phyloP scores from a whole-genome alignment of 2,797 vertebrate species.

The Tolypeutes matacus region DNA sequence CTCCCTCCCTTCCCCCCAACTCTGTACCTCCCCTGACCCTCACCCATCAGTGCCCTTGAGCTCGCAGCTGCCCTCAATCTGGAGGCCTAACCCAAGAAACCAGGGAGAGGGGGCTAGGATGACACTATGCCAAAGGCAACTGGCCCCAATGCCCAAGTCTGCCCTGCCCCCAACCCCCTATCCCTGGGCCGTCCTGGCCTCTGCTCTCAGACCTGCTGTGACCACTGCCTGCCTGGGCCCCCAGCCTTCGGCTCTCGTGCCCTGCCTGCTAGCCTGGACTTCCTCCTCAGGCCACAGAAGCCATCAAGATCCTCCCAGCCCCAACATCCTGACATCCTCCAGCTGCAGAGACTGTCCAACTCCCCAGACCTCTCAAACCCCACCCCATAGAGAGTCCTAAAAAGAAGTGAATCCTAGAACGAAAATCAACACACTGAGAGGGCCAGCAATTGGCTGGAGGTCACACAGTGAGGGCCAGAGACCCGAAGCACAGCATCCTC shows the following conservation, averaged over 20 bases:
- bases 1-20: not conserved
- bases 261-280: not conserved
- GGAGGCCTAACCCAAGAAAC: not conserved
- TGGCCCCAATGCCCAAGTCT: not conserved
- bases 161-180: not conserved
- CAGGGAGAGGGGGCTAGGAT: not conserved
- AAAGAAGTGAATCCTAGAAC: not conserved
- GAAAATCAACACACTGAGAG: slow-evolving; percentile 49
- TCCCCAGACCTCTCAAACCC: not conserved
- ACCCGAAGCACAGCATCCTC: not conserved
- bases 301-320: not conserved
- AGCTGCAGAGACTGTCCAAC: not conserved
- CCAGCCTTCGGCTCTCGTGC: not conserved
- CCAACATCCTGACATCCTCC: not conserved
- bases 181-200: not conserved
- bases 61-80: not conserved
- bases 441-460: not conserved
- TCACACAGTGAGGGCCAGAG: slow-evolving; percentile 11
- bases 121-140: not conserved
- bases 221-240: not conserved
- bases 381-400: not conserved
- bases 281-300: not conserved
- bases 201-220: not conserved
- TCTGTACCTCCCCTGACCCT: not conserved
- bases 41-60: not conserved